phyloP scores from a whole-genome alignment of 92 coral and sea anemone genomes.

The Porites evermanni region DNA sequence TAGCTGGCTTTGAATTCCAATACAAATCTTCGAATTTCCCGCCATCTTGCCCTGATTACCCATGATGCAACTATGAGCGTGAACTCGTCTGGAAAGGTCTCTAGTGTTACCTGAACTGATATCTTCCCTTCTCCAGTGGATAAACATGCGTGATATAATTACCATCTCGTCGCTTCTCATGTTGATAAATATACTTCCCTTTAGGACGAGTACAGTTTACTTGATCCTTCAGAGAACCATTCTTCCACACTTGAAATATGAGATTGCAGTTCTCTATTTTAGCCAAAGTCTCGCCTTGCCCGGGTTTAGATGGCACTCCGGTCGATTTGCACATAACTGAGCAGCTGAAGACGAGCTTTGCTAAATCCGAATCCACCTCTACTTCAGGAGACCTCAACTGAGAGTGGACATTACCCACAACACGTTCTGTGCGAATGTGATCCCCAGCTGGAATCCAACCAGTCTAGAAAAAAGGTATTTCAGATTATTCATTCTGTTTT shows the following conservation, averaged over 20 bases:
- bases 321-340: conserved; percentile 77
- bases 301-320: conserved; percentile 5
- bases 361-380: conserved; percentile 59
- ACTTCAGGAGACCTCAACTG: conserved; percentile 59
- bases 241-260: conserved; percentile 60
- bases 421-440: conserved; percentile 76
- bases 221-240: conserved; percentile 49
- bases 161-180: conserved; percentile 73
- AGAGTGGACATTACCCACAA: conserved; percentile 71
- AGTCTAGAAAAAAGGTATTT: conserved; percentile 12
- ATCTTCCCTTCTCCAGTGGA: conserved; percentile 66
- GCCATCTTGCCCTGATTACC: too few species aligned
- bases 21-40: too few species aligned
- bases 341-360: conserved; percentile 70
- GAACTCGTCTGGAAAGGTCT: too few species aligned
- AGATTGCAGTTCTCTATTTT: conserved; percentile 72
- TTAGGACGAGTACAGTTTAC: conserved; percentile 81
- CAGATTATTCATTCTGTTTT: too few species aligned
- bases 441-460: conserved; percentile 86
- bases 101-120: conserved; percentile 68
- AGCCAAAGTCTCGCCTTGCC: conserved; percentile 68
- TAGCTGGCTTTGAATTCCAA: too few species aligned
- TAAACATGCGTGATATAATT: conserved; percentile 40
- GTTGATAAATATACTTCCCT: conserved; percentile 53
- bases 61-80: too few species aligned